Base-by-base conservation (phyloP, 2,113 vertebrate species). In the Promerops cafer region DNA sequence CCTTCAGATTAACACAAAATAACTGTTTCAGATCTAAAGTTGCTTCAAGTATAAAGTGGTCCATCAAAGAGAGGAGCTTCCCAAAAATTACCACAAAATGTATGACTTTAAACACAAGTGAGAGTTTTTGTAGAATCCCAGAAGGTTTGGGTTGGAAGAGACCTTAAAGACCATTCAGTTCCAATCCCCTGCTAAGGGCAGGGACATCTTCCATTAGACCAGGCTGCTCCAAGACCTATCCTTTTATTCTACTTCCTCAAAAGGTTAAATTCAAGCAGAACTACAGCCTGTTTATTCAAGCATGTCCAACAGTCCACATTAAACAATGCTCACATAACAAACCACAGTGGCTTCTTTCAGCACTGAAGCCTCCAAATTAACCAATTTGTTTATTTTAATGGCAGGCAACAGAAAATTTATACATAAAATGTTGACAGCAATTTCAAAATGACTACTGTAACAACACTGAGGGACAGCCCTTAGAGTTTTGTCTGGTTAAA, bases 341-440 rank as follows among this genome's bases (percentile, higher is more conserved):
- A 21, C 65, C 37, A n/a, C 3, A 69, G 53, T 1, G 14, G 53
- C 27, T 87, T 49, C 56, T 76, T 42, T 18, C 23, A 49, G 35
- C 26, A 56, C 33, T 44, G 33, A 35, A 57, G n/a, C 37, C n/a
- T 52, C 3, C 7, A 49, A 69, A 17, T 54, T 56, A 52, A 70
- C 22, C 4, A 28, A 68, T 19, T 45, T 6, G 14, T 66, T 77
- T 37, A 61, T 57, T 90, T 56, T 66, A 77, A 77, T 8, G 5
- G 24, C 7, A 61, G 54, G 56, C 49, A 66, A 9, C 16, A 24
- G 28, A 72, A 91, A 77, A 59, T 14, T 4, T 45, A 45, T 39
- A 40, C 0, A 1, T 17, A n/a, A 56, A 80, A 35, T 4, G 12
- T 1, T 80, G 63, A 60, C 10, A 52, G 11, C 2, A 3, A 77